Evolutionary conservation across 2,797 vertebrate species (phyloP).

Genomic region (Semotilus atromaculatus): DNA sequence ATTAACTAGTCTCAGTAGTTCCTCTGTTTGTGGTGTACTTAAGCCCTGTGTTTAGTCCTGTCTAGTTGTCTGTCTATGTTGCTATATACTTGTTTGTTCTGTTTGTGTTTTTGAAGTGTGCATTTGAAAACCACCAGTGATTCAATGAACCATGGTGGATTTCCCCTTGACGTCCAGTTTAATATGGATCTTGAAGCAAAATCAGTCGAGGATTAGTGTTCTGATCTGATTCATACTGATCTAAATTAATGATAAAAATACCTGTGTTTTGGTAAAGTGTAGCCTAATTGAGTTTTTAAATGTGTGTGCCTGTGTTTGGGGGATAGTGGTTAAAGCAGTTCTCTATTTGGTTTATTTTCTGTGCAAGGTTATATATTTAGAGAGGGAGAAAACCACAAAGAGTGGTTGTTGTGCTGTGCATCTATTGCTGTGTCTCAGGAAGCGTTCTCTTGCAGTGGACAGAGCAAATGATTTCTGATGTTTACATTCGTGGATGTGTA

Average conservation of each 20-base stretch:
- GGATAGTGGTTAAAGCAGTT: background rate
- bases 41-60: no score
- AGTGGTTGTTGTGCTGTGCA: background rate
- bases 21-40: no score
- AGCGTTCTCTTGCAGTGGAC: background rate
- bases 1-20: no score
- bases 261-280: background rate
- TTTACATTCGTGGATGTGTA: background rate
- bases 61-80: no score
- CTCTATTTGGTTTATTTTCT: background rate
- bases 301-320: background rate
- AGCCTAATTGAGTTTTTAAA: background rate
- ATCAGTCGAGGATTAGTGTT: background rate
- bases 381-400: background rate
- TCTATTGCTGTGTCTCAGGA: background rate
- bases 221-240: background rate
- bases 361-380: background rate
- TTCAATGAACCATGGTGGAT: background rate
- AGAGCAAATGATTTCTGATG: background rate
- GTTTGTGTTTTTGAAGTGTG: no score
- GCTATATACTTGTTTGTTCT: no score
- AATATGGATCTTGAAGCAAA: constrained; percentile 2
- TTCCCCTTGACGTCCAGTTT: background rate
- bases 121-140: background rate
- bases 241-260: background rate